These are phyloP conservation scores for Sinocyclocheilus rhinocerous DNA, from an alignment of 2,113 vertebrate species.

Conservation along the genomic window DNA sequence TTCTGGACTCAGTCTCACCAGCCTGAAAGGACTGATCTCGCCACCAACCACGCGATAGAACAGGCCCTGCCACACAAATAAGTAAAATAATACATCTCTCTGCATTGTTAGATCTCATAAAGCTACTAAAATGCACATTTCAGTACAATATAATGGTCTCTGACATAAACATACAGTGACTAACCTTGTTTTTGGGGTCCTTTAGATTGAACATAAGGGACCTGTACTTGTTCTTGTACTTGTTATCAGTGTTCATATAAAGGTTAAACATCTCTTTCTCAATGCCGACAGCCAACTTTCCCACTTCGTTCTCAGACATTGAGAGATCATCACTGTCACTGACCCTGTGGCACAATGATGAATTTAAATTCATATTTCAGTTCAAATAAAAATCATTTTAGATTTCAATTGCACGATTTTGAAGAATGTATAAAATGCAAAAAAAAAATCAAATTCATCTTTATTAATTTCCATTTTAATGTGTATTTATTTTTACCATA, in stretches of 20 bases:
- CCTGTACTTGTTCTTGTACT: slow-evolving; percentile 98
- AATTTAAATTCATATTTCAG: background rate
- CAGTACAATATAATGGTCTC: background rate
- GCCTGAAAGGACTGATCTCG: slow-evolving; percentile 87
- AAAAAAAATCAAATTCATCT: too few relatives aligned
- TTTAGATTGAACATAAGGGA: slow-evolving; percentile 99
- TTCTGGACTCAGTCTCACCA: slow-evolving; percentile 94
- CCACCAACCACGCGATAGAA: slow-evolving; percentile 93
- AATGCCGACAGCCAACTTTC: slow-evolving; percentile 84
- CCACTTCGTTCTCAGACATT: slow-evolving; percentile 91
- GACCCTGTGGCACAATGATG: slow-evolving; percentile 75
- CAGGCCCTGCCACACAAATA: slow-evolving; percentile 79
- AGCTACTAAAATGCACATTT: background rate
- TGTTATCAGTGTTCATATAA: slow-evolving; percentile 91
- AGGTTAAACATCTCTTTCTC: slow-evolving; percentile 97
- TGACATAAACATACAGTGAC: slow-evolving; percentile 47
- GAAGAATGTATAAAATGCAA: background rate
- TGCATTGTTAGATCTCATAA: background rate
- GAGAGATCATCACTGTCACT: slow-evolving; percentile 93
- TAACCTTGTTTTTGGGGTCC: slow-evolving; percentile 98
- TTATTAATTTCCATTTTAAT: too few relatives aligned
- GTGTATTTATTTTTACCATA: background rate
- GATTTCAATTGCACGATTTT: background rate
- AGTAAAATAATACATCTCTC: background rate
- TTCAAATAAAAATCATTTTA: background rate